phyloP scores from a whole-genome alignment of 2,888 invertebrate species.

The Clistopyga incitator region DNA sequence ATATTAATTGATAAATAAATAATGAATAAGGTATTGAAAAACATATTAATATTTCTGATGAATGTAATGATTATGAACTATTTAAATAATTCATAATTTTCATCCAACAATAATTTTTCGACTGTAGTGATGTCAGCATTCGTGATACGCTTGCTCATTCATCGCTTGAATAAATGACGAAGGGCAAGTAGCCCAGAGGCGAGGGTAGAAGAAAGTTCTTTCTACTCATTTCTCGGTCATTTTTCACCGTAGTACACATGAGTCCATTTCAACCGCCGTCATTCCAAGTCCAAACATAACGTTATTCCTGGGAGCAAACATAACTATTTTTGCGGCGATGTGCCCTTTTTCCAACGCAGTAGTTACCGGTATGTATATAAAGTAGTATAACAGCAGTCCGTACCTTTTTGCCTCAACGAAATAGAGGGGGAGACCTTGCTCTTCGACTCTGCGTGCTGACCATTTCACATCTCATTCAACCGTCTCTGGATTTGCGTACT shows the following conservation, averaged over 20 bases:
- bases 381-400: slow-evolving; percentile 21
- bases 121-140: not conserved
- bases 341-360: slow-evolving; percentile 72
- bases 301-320: slow-evolving; percentile 83
- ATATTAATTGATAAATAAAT: too few species aligned
- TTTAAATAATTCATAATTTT: not conserved
- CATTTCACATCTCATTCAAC: slow-evolving; percentile 83
- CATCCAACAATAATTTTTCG: not conserved
- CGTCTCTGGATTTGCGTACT: slow-evolving; percentile 66
- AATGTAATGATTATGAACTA: not conserved
- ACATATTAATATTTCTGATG: too few species aligned
- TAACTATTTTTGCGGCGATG: slow-evolving; percentile 79
- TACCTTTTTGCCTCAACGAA: slow-evolving; percentile 48
- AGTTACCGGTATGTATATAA: slow-evolving; percentile 15
- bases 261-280: slow-evolving; percentile 81
- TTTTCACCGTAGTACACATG: slow-evolving; percentile 51
- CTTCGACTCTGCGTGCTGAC: slow-evolving; percentile 78
- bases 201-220: slow-evolving; percentile 34
- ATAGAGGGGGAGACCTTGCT: slow-evolving; percentile 52
- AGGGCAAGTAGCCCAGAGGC: slow-evolving; percentile 55
- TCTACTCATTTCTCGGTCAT: slow-evolving; percentile 59
- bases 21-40: too few species aligned
- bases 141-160: slow-evolving; percentile 20
- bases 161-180: slow-evolving; percentile 49
- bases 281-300: slow-evolving; percentile 84